These are phyloP conservation scores for Alfaro cultratus DNA, from an alignment of 2,797 vertebrate species.

Conservation along the genomic window DNA sequence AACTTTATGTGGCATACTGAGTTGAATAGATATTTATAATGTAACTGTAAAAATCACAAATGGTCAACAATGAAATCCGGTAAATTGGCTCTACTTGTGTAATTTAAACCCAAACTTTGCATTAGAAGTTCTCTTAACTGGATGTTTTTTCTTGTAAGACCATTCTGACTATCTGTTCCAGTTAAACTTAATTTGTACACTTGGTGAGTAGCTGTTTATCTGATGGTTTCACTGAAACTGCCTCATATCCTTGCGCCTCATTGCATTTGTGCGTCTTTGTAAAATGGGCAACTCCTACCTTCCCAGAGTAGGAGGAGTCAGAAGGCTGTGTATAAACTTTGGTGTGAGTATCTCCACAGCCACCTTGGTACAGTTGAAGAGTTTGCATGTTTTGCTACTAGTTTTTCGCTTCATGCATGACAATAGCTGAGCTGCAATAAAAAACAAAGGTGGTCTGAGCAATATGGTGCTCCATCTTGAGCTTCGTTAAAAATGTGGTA, in stretches of 20 bases:
- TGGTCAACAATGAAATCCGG: not conserved
- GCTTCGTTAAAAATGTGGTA: constrained; percentile 80
- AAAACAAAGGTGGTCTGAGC: constrained; percentile 67
- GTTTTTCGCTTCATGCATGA: constrained; percentile 85
- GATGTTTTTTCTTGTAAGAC: not conserved
- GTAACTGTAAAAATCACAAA: not conserved
- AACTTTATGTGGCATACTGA: not conserved
- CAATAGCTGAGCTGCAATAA: constrained; percentile 79
- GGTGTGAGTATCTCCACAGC: constrained; percentile 43
- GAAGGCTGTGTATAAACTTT: constrained; percentile 2
- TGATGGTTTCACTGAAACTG: not conserved
- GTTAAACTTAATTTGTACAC: not conserved
- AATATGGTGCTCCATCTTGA: constrained; percentile 65
- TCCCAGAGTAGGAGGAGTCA: not conserved
- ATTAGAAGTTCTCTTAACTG: not conserved
- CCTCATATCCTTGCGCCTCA: not conserved
- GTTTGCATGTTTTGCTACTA: constrained; percentile 65
- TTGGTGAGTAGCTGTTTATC: not conserved
- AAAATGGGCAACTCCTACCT: not conserved
- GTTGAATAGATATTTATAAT: not conserved
- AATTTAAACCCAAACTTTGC: not conserved
- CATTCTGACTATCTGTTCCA: not conserved
- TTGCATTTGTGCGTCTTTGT: not conserved
- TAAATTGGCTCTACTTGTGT: not conserved
- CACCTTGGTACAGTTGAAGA: constrained; percentile 11